Conservation (phyloP, 2,888 invertebrate genomes). For the Drosophila ezoana region DNA sequence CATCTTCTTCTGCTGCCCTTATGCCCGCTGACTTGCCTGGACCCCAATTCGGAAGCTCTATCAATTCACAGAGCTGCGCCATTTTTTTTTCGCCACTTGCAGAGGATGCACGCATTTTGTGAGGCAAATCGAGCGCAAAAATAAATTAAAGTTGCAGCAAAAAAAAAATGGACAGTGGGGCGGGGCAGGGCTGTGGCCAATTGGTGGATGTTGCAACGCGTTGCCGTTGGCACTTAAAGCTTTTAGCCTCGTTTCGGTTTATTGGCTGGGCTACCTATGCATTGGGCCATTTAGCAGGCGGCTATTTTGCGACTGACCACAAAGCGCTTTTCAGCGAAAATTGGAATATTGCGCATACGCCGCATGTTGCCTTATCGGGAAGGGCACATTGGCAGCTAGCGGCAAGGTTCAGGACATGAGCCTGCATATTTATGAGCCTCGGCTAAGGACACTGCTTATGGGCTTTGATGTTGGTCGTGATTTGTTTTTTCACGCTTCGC, state of each 20-base stretch:
- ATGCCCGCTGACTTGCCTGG: too few relatives aligned
- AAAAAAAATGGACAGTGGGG: slow-evolving; percentile 1
- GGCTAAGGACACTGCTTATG: slow-evolving; percentile 55
- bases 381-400: slow-evolving; percentile 34
- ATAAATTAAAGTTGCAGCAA: slow-evolving; percentile 60
- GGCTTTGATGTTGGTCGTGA: slow-evolving; percentile 49
- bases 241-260: slow-evolving; percentile 55
- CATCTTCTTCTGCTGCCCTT: neutral
- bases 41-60: slow-evolving; percentile 14
- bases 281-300: slow-evolving; percentile 24
- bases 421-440: slow-evolving; percentile 70
- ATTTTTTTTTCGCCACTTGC: slow-evolving; percentile 19
- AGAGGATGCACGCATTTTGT: slow-evolving; percentile 40
- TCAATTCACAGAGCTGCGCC: slow-evolving; percentile 9
- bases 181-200: slow-evolving; percentile 1
- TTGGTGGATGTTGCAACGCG: slow-evolving; percentile 29
- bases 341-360: slow-evolving; percentile 63
- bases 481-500: slow-evolving; percentile 40
- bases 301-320: slow-evolving; percentile 19
- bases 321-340: slow-evolving; percentile 27
- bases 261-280: slow-evolving; percentile 40
- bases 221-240: slow-evolving; percentile 50
- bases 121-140: slow-evolving; percentile 54
- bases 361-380: slow-evolving; percentile 53
- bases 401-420: slow-evolving; percentile 47